Evolutionary conservation across 2,797 vertebrate genomes (phyloP).

Genomic region (Thripadectes ignobilis): DNA sequence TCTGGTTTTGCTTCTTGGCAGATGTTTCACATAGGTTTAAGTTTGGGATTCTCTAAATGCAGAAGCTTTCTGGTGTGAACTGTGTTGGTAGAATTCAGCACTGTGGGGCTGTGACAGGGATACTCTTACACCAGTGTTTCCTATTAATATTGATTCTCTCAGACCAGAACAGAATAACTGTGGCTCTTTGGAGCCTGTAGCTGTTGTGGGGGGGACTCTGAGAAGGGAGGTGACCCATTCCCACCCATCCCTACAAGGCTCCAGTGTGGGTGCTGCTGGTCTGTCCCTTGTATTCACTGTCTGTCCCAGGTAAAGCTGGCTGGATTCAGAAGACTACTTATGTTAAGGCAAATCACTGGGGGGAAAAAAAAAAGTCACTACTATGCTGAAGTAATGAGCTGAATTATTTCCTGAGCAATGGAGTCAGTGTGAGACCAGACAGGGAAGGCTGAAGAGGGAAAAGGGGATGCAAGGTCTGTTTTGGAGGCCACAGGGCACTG

Average conservation of each 20-base stretch:
- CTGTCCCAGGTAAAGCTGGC: background rate
- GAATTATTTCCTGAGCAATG: background rate
- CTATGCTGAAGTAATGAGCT: background rate
- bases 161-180: background rate
- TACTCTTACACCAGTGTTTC: background rate
- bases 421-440: background rate
- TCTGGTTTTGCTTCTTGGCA: background rate
- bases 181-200: background rate
- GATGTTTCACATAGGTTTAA: background rate
- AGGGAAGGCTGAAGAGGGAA: background rate
- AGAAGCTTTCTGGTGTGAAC: background rate
- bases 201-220: background rate
- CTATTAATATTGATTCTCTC: background rate
- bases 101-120: background rate
- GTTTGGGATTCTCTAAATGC: background rate
- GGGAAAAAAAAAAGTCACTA: background rate
- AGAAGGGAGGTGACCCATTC: background rate
- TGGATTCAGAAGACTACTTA: background rate
- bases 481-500: background rate
- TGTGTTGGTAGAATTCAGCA: background rate
- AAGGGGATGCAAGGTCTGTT: background rate
- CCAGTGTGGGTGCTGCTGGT: background rate
- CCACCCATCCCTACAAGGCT: fast-evolving
- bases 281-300: background rate
- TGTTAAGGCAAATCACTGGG: too few species aligned